Evolutionary conservation across 2,797 vertebrate genomes (phyloP), one percentile per base, ranked within the genome.

Genomic region (Graptemys geographica): DNA sequence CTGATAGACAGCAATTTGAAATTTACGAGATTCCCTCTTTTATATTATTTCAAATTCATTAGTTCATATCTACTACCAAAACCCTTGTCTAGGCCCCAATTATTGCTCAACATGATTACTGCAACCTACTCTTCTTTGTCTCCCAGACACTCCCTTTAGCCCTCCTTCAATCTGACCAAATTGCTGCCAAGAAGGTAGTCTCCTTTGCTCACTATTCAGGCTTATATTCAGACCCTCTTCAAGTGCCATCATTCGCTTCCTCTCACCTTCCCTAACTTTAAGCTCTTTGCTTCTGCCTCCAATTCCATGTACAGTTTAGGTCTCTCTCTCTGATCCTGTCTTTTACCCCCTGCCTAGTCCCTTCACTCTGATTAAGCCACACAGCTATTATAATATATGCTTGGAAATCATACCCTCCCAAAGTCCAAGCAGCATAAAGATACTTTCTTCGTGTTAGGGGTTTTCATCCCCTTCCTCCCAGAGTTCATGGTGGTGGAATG

Each of bases 1-100:
- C 85, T 86, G 81, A 83, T 51, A 65, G 87, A 27, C 78, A 84
- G 51, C 55, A 91, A 44, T 28, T 86, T 74, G 51, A 83, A 90
- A 87, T 65, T 76, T 74, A 4, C 8, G 4, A 3, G 6, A 25
- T 55, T n/a, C 79, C 5, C 8, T 5, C 21, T 3, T 47, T 13
- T 5, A 84, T 33, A 23, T n/a, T 28, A 2, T 81, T 90, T 93
- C 90, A 79, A 25, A 81, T 84, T 51, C 16, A 25, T 51, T 37
- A 28, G 33, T 78, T 4, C 7, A 6, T 51, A 80, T 74, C 19
- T 23, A 11, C 41, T 28, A 37, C 51, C n/a, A 80, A 94, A 94
- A 79, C 23, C 55, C 51, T 53, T 28, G 18, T 89, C 84, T 65
- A 19, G 83, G 84, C 55, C 83, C 52, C 83, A 83, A 57, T 51